Percentiles rank a stretch among this genome's conserved stretches.
phyloP scores from a whole-genome alignment of 2,888 invertebrate species.

The Parasteatoda lunata region DNA sequence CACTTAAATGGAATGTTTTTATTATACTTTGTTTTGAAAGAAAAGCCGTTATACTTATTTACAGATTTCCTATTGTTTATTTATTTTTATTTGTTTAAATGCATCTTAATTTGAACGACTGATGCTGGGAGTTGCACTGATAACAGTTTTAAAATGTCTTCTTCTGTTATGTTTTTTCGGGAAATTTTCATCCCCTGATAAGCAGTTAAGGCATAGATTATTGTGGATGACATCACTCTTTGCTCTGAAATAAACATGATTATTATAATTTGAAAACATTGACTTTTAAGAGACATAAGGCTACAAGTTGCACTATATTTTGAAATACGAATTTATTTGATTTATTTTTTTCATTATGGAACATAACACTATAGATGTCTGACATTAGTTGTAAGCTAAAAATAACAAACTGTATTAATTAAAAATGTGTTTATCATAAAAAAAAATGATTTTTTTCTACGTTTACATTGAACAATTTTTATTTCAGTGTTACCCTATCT shows the following conservation, averaged over 20 bases:
- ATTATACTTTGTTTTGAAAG: too few species aligned
- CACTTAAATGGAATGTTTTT: too few species aligned
- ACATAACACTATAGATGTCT: too few species aligned
- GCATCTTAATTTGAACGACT: not conserved
- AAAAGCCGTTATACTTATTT: too few species aligned
- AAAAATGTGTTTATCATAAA: too few species aligned
- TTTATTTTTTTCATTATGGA: not conserved
- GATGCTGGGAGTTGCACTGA: not conserved
- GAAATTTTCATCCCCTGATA: conserved; percentile 24
- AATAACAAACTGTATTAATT: too few species aligned
- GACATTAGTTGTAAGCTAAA: too few species aligned
- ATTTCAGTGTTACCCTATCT: too few species aligned
- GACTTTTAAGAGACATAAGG: not conserved
- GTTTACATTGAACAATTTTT: too few species aligned
- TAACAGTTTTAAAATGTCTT: conserved; percentile 26
- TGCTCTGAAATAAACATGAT: conserved; percentile 28
- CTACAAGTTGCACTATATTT: not conserved
- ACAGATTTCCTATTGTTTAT: too few species aligned
- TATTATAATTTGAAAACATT: not conserved
- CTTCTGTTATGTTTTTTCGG: conserved; percentile 23
- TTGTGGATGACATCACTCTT: conserved; percentile 10
- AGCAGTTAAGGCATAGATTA: conserved; percentile 37
- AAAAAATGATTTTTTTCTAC: too few species aligned
- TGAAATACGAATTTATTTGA: not conserved
- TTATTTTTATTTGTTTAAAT: too few species aligned